Conservation (phyloP, 2,797 vertebrate genomes). For the Manis crassicaudata region DNA sequence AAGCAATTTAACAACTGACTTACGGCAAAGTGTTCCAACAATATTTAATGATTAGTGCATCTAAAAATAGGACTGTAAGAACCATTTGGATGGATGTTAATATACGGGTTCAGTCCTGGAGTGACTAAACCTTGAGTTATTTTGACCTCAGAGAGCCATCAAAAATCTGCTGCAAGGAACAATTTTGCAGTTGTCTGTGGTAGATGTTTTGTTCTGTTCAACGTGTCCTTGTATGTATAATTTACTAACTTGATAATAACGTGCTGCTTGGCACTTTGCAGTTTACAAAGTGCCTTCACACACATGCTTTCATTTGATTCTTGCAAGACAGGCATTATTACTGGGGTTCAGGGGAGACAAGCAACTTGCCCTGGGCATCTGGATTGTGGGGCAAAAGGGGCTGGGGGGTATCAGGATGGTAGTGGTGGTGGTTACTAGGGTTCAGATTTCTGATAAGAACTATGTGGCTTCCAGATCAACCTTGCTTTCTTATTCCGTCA, state of each 20-base stretch:
- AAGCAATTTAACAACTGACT: slow-evolving; percentile 53
- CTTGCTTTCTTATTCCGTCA: neutral
- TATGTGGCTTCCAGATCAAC: neutral
- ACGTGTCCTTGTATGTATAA: slow-evolving; percentile 53
- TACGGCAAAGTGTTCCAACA: slow-evolving; percentile 32
- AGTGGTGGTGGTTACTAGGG: neutral
- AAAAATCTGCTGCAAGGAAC: slow-evolving; percentile 42
- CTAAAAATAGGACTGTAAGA: slow-evolving; percentile 69
- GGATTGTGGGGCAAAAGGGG: neutral
- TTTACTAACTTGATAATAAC: slow-evolving; percentile 70
- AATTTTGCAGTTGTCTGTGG: neutral
- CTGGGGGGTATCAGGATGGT: too few relatives aligned
- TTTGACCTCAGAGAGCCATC: slow-evolving; percentile 68
- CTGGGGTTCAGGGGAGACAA: neutral
- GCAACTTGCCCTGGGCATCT: neutral
- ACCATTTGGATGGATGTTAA: slow-evolving; percentile 53
- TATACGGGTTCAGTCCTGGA: slow-evolving; percentile 51
- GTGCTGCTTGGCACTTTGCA: slow-evolving; percentile 43
- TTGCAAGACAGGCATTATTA: neutral
- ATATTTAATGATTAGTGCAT: slow-evolving; percentile 50
- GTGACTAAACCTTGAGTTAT: slow-evolving; percentile 62
- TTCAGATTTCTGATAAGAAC: neutral
- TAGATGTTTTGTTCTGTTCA: slow-evolving; percentile 32
- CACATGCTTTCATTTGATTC: slow-evolving; percentile 7
- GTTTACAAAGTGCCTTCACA: slow-evolving; percentile 44